Base-by-base conservation (phyloP, 2,888 invertebrate species). In the Drosophila rellima region DNA sequence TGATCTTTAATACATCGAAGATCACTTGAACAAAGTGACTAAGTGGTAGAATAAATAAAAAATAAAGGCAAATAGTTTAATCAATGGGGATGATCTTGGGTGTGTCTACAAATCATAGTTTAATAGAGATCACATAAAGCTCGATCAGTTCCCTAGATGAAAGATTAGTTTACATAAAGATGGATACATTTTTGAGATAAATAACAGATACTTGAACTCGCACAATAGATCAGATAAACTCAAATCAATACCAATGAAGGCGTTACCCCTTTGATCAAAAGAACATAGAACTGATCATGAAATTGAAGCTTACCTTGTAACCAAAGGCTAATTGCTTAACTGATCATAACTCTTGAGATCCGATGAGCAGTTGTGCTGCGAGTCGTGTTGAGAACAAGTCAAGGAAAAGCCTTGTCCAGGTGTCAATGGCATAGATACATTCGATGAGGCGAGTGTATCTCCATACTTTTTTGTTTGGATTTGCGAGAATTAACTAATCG, bases 351-450 rank as follows among this genome's bases (percentile, higher is more conserved):
- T 45, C 55, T 62, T 23, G 17, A 45, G 55, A 29, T 40, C 26
- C 29, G 35, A 48, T 50, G 44, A 47, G 23, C 42, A 52, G 51
- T 37, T 42, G 20, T 31, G 29, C 35, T 23, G 29, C 29, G 13
- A 31, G 50, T 10, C 20, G n/a, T 23, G 50, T 20, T 50, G 37
- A 45, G 11, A 55, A 60, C 35, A 52, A 60, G 60, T 31, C 51
- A 31, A 47, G 47, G 50, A 50, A 42, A 50, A 51, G 67, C 39
- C 73, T 61, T 59, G 56, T 39, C 48, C 33, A n/a, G 26, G 42
- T 65, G 64, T 33, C 73, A 74, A 47, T 73, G 70, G 70, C 69
- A 60, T 64, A 63, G 47, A 63, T 47, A 68, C 31, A 50, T 39
- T 35, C 11, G 20, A 20, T 31, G 15, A 20, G 13, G 13, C 47